Evolutionary conservation across 1,140 invertebrate genomes (phyloP).

Genomic region (Portunus trituberculatus): DNA sequence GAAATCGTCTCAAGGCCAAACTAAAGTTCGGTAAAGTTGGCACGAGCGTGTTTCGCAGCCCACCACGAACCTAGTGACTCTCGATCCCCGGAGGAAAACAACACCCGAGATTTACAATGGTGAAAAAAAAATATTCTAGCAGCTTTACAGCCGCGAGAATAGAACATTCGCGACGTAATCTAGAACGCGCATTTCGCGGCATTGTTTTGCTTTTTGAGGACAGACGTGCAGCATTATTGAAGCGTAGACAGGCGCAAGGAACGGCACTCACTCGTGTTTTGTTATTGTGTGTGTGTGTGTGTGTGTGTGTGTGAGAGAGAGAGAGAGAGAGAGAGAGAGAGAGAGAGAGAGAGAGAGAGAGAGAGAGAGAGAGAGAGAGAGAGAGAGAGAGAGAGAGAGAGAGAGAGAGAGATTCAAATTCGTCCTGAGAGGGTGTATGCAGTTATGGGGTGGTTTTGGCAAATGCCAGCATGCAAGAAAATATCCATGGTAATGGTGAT

Average conservation of each 20-base stretch:
- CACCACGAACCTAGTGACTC: background rate
- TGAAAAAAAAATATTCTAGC: background rate
- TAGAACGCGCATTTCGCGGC: background rate
- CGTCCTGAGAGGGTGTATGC: too few species aligned
- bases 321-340: too few species aligned
- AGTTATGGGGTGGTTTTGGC: too few species aligned
- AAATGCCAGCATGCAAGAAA: too few species aligned
- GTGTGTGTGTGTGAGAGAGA: too few species aligned
- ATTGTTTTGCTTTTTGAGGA: background rate
- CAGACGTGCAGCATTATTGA: background rate
- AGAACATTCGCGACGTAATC: background rate
- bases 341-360: too few species aligned
- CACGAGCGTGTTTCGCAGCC: background rate
- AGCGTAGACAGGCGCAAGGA: background rate
- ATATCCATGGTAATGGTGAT: too few species aligned
- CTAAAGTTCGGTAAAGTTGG: background rate
- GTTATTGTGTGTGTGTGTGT: too few species aligned
- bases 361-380: too few species aligned
- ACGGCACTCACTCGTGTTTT: too few species aligned
- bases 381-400: too few species aligned
- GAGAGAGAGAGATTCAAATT: too few species aligned
- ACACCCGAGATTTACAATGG: background rate
- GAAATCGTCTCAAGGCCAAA: background rate
- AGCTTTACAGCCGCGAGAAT: background rate
- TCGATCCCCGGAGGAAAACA: background rate